A percentile compares a stretch with the other conserved stretches of the same genome.
Evolutionary conservation across 2,888 invertebrate genomes (phyloP).

Genomic region (Leptinotarsa haldemani): DNA sequence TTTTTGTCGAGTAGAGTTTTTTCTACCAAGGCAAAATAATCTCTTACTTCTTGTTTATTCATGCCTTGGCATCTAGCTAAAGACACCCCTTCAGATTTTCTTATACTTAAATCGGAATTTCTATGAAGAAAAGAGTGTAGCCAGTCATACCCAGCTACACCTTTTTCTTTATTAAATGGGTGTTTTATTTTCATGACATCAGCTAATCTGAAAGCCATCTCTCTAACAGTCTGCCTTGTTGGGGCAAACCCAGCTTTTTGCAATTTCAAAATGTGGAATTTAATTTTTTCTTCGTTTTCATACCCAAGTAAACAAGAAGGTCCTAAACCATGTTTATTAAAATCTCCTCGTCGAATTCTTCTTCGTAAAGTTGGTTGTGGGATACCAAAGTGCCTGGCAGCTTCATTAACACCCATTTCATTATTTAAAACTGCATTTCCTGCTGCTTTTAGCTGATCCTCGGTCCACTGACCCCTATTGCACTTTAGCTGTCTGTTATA

Average conservation of each 20-base stretch:
- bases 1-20: slow-evolving; percentile 22
- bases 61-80: slow-evolving; percentile 24
- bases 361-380: slow-evolving; percentile 40
- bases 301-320: background rate
- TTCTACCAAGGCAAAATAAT: slow-evolving; percentile 39
- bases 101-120: slow-evolving; percentile 28
- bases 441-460: slow-evolving; percentile 25
- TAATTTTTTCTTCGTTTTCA: slow-evolving; percentile 27
- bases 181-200: slow-evolving; percentile 37
- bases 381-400: slow-evolving; percentile 35
- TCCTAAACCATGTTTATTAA: background rate
- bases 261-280: slow-evolving; percentile 35
- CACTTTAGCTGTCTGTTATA: background rate
- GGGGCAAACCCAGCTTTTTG: slow-evolving; percentile 43
- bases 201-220: slow-evolving; percentile 38
- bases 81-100: slow-evolving; percentile 41
- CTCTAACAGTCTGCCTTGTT: slow-evolving; percentile 32
- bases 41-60: slow-evolving; percentile 25
- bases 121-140: slow-evolving; percentile 33
- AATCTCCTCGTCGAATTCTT: background rate
- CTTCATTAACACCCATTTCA: slow-evolving; percentile 33
- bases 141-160: slow-evolving; percentile 37
- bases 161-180: slow-evolving; percentile 29
- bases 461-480: slow-evolving; percentile 22
- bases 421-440: slow-evolving; percentile 27